Evolutionary conservation across 2,888 invertebrate genomes (phyloP).

Genomic region (Heliconius sara): DNA sequence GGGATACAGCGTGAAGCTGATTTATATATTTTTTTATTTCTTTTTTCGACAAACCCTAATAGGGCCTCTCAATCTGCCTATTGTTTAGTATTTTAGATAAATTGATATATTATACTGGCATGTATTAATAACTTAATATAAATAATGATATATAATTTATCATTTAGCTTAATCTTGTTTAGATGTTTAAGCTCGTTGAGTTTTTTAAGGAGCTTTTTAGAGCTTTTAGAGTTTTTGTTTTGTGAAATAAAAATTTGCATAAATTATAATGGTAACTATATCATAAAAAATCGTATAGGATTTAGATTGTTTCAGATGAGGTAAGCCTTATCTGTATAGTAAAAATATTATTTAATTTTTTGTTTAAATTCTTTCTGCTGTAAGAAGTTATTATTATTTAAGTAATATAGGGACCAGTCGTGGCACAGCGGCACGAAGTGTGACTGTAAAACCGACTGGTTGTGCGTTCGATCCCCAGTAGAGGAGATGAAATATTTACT

Average conservation of each 20-base stretch:
- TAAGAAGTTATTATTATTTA: no score
- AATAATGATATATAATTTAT: slow-evolving; percentile 41
- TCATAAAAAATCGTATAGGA: neutral
- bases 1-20: no score
- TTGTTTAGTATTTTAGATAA: slow-evolving; percentile 42
- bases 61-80: slow-evolving; percentile 47
- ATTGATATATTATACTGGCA: slow-evolving; percentile 45
- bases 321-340: no score
- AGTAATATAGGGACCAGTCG: no score
- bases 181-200: neutral
- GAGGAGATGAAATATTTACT: no score
- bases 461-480: no score
- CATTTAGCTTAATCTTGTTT: slow-evolving; percentile 28
- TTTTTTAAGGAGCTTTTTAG: slow-evolving; percentile 1
- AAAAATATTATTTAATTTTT: no score
- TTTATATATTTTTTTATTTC: neutral
- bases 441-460: no score
- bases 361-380: no score
- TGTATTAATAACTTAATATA: slow-evolving; percentile 37
- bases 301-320: neutral
- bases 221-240: neutral
- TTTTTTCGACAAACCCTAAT: slow-evolving; percentile 47
- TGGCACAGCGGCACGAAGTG: no score
- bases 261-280: neutral
- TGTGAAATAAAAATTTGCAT: neutral